Percentiles rank a stretch among this genome's conserved stretches.
phyloP scores from a whole-genome alignment of 2,888 invertebrate species.

The Eristalis tenax region DNA sequence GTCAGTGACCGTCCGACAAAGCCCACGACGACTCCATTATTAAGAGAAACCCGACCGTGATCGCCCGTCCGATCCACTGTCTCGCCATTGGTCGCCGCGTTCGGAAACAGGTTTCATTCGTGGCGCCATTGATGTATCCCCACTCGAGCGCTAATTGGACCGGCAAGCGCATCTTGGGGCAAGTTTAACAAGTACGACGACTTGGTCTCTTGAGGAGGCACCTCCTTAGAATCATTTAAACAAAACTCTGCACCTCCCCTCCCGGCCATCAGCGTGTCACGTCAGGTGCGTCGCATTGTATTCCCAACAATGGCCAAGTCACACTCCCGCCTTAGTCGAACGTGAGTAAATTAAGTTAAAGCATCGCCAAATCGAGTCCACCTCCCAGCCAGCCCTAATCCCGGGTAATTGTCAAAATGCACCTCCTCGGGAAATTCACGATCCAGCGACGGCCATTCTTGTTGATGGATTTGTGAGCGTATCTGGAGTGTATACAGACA shows the following conservation, averaged over 20 bases:
- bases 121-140: not conserved
- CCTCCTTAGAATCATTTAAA: not conserved
- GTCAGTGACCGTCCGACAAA: not conserved
- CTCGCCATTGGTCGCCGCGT: not conserved
- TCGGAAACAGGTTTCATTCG: not conserved
- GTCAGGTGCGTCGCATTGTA: not conserved
- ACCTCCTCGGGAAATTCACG: slow-evolving; percentile 37
- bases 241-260: not conserved
- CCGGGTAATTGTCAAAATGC: slow-evolving; percentile 57
- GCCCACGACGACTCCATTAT: not conserved
- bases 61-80: not conserved
- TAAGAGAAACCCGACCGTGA: too few species aligned
- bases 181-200: not conserved
- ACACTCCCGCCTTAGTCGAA: not conserved
- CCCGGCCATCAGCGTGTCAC: not conserved
- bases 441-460: slow-evolving; percentile 39
- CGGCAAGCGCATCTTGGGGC: not conserved
- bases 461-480: slow-evolving; percentile 33
- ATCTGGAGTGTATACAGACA: slow-evolving; percentile 59
- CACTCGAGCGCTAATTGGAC: not conserved
- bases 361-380: slow-evolving; percentile 32
- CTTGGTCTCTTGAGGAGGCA: not conserved
- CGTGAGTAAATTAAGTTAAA: not conserved
- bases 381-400: slow-evolving; percentile 41
- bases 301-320: not conserved